Evolutionary conservation across 2,888 invertebrate genomes (phyloP).

Genomic region (Rotaria sp.): DNA sequence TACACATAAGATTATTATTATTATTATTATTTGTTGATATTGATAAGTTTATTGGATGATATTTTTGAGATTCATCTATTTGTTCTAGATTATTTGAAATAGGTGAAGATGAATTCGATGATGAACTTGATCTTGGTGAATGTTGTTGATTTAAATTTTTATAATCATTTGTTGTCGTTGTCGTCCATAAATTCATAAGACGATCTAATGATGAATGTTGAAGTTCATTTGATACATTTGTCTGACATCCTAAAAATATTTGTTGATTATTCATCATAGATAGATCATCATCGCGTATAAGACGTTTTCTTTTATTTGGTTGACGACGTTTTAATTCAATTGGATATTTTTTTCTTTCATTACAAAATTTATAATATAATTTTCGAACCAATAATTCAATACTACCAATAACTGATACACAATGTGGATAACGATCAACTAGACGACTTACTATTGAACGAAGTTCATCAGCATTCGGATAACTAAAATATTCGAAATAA

Average conservation of each 20-base stretch:
- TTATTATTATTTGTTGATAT: not conserved
- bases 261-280: not conserved
- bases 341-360: slow-evolving; percentile 28
- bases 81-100: not conserved
- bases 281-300: not conserved
- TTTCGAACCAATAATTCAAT: slow-evolving; percentile 12
- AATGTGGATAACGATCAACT: slow-evolving; percentile 3
- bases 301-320: slow-evolving; percentile 20
- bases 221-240: not conserved
- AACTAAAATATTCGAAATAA: not conserved
- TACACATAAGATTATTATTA: slow-evolving; percentile 12
- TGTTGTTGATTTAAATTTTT: not conserved
- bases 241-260: not conserved
- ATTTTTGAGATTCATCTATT: not conserved
- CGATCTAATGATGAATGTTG: not conserved
- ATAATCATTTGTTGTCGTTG: not conserved
- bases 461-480: slow-evolving; percentile 20
- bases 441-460: slow-evolving; percentile 26
- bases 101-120: not conserved
- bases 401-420: slow-evolving; percentile 15
- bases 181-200: not conserved
- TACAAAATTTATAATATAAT: slow-evolving; percentile 29
- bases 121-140: not conserved
- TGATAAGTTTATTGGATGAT: slow-evolving; percentile 15
- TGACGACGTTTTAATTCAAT: slow-evolving; percentile 23